Conservation (phyloP, 2,888 invertebrate genomes). For the Pherbina coryleti region DNA sequence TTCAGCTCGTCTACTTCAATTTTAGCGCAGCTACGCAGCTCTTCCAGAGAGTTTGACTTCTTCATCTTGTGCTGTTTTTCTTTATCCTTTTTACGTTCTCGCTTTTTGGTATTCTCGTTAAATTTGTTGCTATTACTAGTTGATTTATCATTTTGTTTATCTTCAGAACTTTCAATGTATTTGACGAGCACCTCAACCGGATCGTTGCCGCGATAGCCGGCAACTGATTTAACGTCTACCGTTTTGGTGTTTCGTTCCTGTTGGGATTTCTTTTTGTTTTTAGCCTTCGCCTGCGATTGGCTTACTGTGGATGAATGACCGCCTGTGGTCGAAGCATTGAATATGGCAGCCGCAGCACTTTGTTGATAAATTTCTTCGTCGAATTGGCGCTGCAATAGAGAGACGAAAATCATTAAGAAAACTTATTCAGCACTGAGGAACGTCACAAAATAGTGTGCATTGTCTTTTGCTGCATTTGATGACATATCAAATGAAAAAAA, state of each 20-base stretch:
- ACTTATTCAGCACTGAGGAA: neutral
- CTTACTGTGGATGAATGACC: constrained; percentile 47
- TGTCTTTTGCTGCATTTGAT: constrained; percentile 44
- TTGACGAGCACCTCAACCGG: constrained; percentile 82
- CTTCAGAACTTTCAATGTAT: constrained; percentile 78
- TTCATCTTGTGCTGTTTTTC: constrained; percentile 71
- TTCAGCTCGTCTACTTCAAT: constrained; percentile 77
- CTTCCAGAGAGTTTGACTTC: constrained; percentile 85
- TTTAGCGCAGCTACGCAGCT: constrained; percentile 80
- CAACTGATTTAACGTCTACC: constrained; percentile 74
- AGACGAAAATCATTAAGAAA: constrained; percentile 64
- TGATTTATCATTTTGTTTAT: constrained; percentile 58
- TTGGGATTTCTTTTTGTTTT: constrained; percentile 70
- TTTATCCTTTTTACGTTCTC: constrained; percentile 70
- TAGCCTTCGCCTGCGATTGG: constrained; percentile 75
- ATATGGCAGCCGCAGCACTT: constrained; percentile 37
- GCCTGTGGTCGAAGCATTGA: constrained; percentile 42
- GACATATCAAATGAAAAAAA: neutral
- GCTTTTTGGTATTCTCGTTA: constrained; percentile 56
- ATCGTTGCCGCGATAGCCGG: constrained; percentile 84
- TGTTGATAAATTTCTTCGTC: constrained; percentile 73
- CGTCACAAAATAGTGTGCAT: neutral
- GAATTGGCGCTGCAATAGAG: constrained; percentile 71
- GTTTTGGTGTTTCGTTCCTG: constrained; percentile 71
- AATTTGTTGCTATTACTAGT: constrained; percentile 40